Base-by-base conservation (phyloP, 1,140 invertebrate species). In the Copidosoma floridanum region DNA sequence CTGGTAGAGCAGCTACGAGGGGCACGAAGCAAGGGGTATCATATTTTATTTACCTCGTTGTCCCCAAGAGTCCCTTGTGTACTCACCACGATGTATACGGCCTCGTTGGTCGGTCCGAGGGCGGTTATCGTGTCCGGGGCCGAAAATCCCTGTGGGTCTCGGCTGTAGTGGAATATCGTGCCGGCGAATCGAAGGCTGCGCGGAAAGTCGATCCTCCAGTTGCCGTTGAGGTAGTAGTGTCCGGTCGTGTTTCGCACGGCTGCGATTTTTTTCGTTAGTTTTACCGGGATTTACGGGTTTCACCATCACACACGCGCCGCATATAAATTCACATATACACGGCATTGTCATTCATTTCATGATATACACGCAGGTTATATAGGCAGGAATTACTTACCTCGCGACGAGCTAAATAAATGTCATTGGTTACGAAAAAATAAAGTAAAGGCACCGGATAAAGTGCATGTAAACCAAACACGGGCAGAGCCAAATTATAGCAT, bases 131-230 rank as follows among this genome's bases (percentile, higher is more conserved):
- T 88, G 79, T 98, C 94, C 0, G 91, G 91, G 1, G 91, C 88
- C 3, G 87, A 85, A 70, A 93, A 89, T 14, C 87, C 88, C 73
- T 90, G 85, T 4, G 89, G 86, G 71, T 87, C 88, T 53, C 92
- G 83, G 66, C 92, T 88, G 75, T 98, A 98, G 73, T 91, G 86
- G 84, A 96, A 96, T 67, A 86, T 86, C 1, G 88, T 88, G 5
- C 92, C 92, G 14, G 91, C 89, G 68, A 94, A 92, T 53, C 83
- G 82, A 59, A 93, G 79, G 26, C 88, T 87, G 48, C 88, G 82
- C 0, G 93, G 92, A 75, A 91, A 93, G 76, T 95, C 92, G 71
- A 98, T 96, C 69, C 88, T 85, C 87, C 92, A 97, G 73, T 97
- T 91, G 5, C 95, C 95, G 77, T 98, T 98, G 16, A 98, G 80